Base-by-base conservation (phyloP, 2,113 vertebrate species). In the Apodemus speciosus region DNA sequence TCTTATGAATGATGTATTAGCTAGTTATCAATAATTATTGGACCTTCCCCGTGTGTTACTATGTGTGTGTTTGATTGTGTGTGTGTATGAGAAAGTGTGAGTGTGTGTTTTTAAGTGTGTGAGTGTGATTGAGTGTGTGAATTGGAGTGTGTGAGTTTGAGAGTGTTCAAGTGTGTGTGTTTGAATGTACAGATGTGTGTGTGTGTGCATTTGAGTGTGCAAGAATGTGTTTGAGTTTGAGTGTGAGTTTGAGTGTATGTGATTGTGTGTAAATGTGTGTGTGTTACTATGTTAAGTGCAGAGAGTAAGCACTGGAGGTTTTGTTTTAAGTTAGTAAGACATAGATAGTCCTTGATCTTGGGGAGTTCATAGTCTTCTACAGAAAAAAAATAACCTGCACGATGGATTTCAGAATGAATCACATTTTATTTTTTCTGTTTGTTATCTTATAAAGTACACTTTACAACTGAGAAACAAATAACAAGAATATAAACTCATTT, bases 331-430 rank as follows among this genome's bases (percentile, higher is more conserved):
- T 53, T 53, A 85, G 0, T 84, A 64, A 84, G 35, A 79, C 1
- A 64, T 69, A 77, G 71, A 64, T 69, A 77, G 75, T 60, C 23
- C 43, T 96, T 85, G 58, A 8, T 77, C 30, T 94, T n/a, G 94
- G 71, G 23, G 79, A 83, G 69, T 72, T 89, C 69, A 89, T 1
- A 83, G 88, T 86, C 49, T 93, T 91, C 46, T 92, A n/a, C 40
- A 80, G 38, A 96, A 93, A 75, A 87, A 58, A 64, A 89, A 66
- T 93, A 60, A 94, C 58, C 23, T 92, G 14, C 58, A 85, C 23
- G 60, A 91, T 92, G 64, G 94, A 88, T 80, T 94, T 93, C 62
- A 90, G 56, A 94, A 76, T 80, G 77, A 94, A 81, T 79, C 62
- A 68, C 75, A 27, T 21, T 90, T 77, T 89, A 60, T 89, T 95